Conservation (phyloP, 2,797 vertebrate genomes). For the Enoplosus armatus region DNA sequence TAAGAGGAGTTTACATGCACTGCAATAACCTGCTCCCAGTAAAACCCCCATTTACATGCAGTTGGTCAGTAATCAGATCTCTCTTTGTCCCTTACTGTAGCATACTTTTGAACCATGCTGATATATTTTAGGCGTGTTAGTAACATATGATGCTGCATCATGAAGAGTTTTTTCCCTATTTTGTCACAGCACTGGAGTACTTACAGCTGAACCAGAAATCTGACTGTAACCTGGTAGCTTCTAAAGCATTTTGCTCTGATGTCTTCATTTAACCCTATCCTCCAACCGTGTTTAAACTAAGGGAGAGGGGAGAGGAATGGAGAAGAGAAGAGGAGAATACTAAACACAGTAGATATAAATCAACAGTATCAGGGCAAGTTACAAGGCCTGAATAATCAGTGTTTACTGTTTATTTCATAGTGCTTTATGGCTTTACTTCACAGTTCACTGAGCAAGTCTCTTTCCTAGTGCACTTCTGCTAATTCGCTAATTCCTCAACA, state of each 20-base stretch:
- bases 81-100: neutral
- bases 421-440: constrained; percentile 50
- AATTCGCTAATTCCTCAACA: constrained; percentile 52
- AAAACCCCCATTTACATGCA: constrained; percentile 10
- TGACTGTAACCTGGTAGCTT: neutral
- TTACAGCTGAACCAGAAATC: too few relatives aligned
- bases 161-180: neutral
- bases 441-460: constrained; percentile 43
- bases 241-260: constrained; percentile 23
- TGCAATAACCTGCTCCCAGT: constrained; percentile 9
- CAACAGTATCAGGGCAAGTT: constrained; percentile 28
- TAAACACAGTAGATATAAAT: constrained; percentile 41
- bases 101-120: neutral
- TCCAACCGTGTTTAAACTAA: constrained; percentile 2
- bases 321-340: constrained; percentile 5
- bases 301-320: neutral
- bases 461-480: constrained; percentile 29
- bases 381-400: constrained; percentile 37
- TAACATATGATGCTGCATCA: neutral
- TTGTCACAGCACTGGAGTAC: too few relatives aligned
- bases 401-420: constrained; percentile 60
- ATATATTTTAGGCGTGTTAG: neutral
- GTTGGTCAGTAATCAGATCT: neutral
- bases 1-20: constrained; percentile 7
- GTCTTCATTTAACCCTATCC: constrained; percentile 22